Percentiles rank a stretch among this genome's conserved stretches.
phyloP scores from a whole-genome alignment of 1,140 invertebrate species.

The Diplogasteroides magnus region DNA sequence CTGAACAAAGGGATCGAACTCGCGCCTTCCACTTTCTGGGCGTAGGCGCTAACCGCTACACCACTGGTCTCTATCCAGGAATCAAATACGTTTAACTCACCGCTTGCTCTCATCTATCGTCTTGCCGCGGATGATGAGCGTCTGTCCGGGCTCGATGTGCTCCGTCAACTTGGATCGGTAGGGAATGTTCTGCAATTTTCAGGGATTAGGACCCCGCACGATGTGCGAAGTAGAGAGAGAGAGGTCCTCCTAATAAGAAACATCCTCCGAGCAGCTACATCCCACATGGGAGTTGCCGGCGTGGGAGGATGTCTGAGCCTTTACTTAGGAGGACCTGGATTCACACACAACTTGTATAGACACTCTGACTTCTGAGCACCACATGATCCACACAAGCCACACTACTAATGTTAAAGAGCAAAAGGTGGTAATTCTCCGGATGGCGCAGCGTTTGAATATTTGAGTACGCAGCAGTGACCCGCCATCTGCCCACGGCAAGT shows the following conservation, averaged over 20 bases:
- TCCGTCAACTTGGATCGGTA: conserved; percentile 30
- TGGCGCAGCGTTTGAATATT: no score
- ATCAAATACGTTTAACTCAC: no score
- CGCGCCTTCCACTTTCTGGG: no score
- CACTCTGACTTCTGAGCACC: background rate
- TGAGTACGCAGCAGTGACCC: no score
- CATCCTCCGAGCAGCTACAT: background rate
- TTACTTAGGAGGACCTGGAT: background rate
- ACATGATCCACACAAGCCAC: no score
- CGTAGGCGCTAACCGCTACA: no score
- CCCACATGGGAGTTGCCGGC: background rate
- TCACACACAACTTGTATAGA: conserved; percentile 5
- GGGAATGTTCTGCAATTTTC: conserved; percentile 29
- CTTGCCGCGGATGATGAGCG: conserved; percentile 33
- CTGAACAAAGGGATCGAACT: conserved; percentile 16
- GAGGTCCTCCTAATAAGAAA: background rate
- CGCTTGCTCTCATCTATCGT: conserved; percentile 32
- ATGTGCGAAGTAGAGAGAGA: background rate
- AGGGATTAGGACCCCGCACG: no score
- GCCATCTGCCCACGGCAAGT: no score
- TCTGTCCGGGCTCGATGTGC: conserved; percentile 33
- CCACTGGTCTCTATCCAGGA: no score
- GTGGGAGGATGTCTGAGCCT: background rate
- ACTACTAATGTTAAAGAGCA: no score
- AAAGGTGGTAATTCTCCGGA: no score